Base-by-base conservation (phyloP, 2,797 vertebrate species). In the Mormyrus hasselquistii region DNA sequence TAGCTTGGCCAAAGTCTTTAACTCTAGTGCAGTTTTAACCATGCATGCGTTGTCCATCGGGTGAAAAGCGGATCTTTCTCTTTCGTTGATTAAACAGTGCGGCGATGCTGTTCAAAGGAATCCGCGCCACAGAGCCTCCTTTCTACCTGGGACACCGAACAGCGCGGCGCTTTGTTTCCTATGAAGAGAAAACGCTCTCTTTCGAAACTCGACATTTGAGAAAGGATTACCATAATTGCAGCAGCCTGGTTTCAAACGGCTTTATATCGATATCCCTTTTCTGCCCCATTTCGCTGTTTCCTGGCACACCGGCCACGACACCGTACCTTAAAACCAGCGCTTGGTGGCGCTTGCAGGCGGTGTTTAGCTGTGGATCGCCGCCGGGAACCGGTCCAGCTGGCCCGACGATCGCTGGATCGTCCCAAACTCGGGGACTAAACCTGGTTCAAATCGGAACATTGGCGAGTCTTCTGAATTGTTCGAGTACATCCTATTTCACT, bases 171-270 rank as follows among this genome's bases (percentile, higher is more conserved):
- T 73, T 88, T 88, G 89, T 89, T 59, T 88, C 55, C 86, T 49
- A 89, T 79, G 85, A 88, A 85, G 38, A 85, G 59, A 88, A 86
- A 89, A 86, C 34, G 89, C 50, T 86, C 52, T 88, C 49, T 57
- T 53, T 76, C 49, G 12, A 53, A 50, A 34, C 14, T 19, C 90
- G 86, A 88, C 73, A 90, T 92, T 85, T 79, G 76, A 92, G 79
- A 92, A 88, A 87, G 88, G 85, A 92, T 93, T 90, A 88, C 73
- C 73, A 88, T 91, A 92, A 91, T 90, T 93, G 89, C n/a, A 89
- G 85, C 91, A 91, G 89, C 73, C 89, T 89, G 22, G 91, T 90
- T 88, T 91, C 49, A 90, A 90, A 89, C 38, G 44, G 89, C 91
- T 93, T 93, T 91, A 92, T 90, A 87, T 50, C 86, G 57, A 92